These are phyloP conservation scores for Cisticola juncidis DNA, from an alignment of 2,113 vertebrate species.

Conservation along the genomic window DNA sequence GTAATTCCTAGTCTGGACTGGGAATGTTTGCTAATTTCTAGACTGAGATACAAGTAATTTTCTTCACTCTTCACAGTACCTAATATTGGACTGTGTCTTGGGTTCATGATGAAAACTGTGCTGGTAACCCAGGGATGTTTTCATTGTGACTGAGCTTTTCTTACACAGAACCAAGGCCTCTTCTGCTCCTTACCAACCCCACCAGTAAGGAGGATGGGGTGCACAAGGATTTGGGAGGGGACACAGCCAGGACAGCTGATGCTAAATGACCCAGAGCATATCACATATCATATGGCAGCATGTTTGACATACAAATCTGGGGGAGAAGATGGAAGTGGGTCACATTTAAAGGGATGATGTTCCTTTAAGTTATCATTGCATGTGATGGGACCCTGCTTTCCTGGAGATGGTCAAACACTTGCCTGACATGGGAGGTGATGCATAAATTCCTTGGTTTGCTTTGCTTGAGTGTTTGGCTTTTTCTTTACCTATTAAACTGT, in stretches of 20 bases:
- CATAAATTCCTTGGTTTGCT: background rate
- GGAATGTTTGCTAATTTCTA: background rate
- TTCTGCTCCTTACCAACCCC: background rate
- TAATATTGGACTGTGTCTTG: background rate
- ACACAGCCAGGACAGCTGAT: background rate
- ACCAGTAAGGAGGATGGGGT: too few species aligned
- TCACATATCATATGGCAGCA: accelerated
- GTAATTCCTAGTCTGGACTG: background rate
- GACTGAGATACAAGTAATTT: background rate
- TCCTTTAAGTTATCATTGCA: background rate
- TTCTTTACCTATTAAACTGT: background rate
- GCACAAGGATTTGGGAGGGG: background rate
- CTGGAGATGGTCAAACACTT: background rate
- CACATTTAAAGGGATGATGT: accelerated
- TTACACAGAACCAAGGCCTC: background rate
- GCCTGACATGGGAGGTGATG: background rate
- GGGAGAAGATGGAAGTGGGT: background rate
- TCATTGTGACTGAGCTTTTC: background rate
- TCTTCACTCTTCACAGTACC: background rate
- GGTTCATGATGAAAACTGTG: background rate
- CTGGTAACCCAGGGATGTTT: background rate
- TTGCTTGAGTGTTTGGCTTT: background rate
- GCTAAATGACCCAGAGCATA: background rate
- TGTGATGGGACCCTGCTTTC: background rate
- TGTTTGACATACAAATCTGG: background rate